Evolutionary conservation across 2,113 vertebrate genomes (phyloP).

Genomic region (Pluvianellus socialis): DNA sequence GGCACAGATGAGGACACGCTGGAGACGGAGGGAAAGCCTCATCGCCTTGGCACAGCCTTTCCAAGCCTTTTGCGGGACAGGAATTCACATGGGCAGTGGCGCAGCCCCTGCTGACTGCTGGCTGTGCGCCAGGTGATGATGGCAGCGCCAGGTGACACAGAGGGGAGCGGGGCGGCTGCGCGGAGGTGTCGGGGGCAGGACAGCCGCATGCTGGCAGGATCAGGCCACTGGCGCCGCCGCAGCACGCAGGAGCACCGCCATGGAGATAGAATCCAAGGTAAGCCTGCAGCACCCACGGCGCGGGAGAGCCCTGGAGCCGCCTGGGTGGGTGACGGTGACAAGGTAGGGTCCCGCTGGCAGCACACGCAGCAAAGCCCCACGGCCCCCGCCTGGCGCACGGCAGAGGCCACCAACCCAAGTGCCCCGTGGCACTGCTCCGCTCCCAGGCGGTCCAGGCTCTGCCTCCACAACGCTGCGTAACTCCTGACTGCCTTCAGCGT

Average conservation of each 20-base stretch:
- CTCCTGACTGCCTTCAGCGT: not conserved
- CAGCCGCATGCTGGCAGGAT: fast-evolving
- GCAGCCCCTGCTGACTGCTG: not conserved
- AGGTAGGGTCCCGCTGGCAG: fast-evolving
- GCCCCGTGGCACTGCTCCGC: too few species aligned
- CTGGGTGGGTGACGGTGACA: fast-evolving
- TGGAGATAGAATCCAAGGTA: too few species aligned
- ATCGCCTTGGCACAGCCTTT: fast-evolving
- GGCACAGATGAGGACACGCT: not conserved
- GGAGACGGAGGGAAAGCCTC: not conserved
- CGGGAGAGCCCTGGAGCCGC: too few species aligned
- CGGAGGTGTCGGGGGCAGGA: fast-evolving
- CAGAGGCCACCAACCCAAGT: too few species aligned
- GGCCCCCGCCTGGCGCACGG: too few species aligned
- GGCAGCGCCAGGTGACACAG: too few species aligned
- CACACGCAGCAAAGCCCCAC: fast-evolving
- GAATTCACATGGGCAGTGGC: not conserved
- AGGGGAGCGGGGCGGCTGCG: too few species aligned
- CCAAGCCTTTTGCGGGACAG: not conserved
- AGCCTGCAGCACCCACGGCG: fast-evolving
- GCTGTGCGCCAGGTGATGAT: fast-evolving
- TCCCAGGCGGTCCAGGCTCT: not conserved
- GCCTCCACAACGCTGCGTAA: not conserved
- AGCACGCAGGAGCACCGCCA: not conserved
- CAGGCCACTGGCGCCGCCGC: fast-evolving